Conservation (phyloP, 2,888 invertebrate genomes). For the Abrostola triplasia region DNA sequence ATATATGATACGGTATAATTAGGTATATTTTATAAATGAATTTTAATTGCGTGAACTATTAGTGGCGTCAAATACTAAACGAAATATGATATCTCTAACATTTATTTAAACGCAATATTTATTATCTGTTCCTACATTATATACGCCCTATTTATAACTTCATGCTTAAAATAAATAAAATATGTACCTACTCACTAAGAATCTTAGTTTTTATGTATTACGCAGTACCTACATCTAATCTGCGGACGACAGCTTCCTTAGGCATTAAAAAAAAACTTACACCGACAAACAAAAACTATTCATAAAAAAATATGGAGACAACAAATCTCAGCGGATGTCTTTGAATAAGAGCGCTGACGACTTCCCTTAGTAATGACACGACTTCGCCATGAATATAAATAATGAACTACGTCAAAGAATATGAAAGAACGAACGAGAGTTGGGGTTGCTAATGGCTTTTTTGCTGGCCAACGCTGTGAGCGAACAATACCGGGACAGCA, state of each 20-base stretch:
- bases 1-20: slow-evolving; percentile 23
- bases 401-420: slow-evolving; percentile 32
- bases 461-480: neutral
- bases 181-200: too few relatives aligned
- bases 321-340: slow-evolving; percentile 31
- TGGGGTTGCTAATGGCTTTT: slow-evolving; percentile 4
- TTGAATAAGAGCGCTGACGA: slow-evolving; percentile 38
- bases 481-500: neutral
- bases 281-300: slow-evolving; percentile 28
- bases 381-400: slow-evolving; percentile 40
- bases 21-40: slow-evolving; percentile 19
- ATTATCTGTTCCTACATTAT: too few relatives aligned
- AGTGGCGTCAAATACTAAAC: neutral
- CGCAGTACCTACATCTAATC: neutral
- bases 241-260: neutral
- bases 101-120: too few relatives aligned
- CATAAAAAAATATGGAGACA: slow-evolving; percentile 27
- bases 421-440: slow-evolving; percentile 18
- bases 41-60: slow-evolving; percentile 21
- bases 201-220: neutral
- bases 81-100: too few relatives aligned
- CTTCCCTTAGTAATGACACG: slow-evolving; percentile 31
- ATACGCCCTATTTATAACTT: neutral
- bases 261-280: neutral
- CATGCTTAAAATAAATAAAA: neutral